These are phyloP conservation scores for Odocoileus hemionus DNA, from an alignment of 2,113 vertebrate species.

Conservation along the genomic window DNA sequence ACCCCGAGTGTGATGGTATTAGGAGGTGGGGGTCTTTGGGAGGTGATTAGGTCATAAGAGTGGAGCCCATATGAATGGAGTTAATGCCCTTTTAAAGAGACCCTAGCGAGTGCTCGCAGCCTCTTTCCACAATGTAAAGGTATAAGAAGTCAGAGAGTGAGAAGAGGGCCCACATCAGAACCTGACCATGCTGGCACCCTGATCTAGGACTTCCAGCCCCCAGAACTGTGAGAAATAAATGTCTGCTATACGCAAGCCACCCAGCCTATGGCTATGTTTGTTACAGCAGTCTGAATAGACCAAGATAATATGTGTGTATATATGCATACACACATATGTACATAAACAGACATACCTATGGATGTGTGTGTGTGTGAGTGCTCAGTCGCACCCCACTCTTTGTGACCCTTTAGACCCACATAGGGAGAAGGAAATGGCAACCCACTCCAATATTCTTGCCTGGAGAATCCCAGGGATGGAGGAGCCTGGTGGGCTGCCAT, in stretches of 20 bases:
- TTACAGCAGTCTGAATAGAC: neutral
- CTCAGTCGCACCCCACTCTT: neutral
- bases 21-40: neutral
- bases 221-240: neutral
- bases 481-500: no score
- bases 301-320: neutral
- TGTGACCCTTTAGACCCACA: neutral
- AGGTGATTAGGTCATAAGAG: neutral
- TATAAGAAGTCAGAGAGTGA: neutral
- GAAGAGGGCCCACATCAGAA: neutral
- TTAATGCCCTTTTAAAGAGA: neutral
- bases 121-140: neutral
- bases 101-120: no score
- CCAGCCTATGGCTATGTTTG: neutral
- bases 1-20: neutral
- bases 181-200: neutral
- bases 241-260: neutral
- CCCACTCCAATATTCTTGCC: neutral
- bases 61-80: neutral
- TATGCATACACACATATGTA: neutral
- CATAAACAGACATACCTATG: no score
- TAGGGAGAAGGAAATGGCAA: neutral
- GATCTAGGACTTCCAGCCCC: neutral
- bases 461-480: neutral
- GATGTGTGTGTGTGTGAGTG: neutral